Evolutionary conservation across 2,888 invertebrate genomes (phyloP).

Genomic region (Aelia acuminata): DNA sequence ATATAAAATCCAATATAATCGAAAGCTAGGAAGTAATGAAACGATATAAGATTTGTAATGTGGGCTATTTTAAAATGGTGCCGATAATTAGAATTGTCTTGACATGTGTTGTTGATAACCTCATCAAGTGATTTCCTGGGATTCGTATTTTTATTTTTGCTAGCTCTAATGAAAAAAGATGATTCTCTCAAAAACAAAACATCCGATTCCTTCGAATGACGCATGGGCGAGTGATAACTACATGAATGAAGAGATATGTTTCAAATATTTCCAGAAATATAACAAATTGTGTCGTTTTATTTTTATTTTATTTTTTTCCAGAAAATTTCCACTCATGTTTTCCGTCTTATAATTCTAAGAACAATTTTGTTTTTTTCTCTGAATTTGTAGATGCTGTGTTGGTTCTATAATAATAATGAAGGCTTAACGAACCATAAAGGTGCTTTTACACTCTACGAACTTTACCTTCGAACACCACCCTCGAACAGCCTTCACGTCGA

Average conservation of each 20-base stretch:
- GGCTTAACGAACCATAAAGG: too few species aligned
- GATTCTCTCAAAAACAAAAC: background rate
- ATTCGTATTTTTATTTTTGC: background rate
- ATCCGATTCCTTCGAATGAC: background rate
- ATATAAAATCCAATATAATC: background rate
- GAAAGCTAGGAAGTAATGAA: background rate
- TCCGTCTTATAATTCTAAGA: too few species aligned
- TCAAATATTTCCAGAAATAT: too few species aligned
- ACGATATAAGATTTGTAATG: background rate
- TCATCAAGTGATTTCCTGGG: background rate
- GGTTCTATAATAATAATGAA: too few species aligned
- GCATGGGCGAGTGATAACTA: background rate
- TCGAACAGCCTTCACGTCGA: too few species aligned
- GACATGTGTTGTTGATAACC: constrained; percentile 13
- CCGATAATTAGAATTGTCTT: background rate
- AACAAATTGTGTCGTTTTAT: too few species aligned
- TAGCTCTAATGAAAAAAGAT: background rate
- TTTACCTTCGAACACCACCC: too few species aligned
- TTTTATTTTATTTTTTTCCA: too few species aligned
- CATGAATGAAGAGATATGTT: background rate
- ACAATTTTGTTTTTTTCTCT: too few species aligned
- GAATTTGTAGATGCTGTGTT: too few species aligned
- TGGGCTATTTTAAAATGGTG: background rate
- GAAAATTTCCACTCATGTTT: too few species aligned
- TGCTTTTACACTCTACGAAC: too few species aligned